Evolutionary conservation across 2,113 vertebrate species (phyloP).

Genomic region (Pelusios castaneus): DNA sequence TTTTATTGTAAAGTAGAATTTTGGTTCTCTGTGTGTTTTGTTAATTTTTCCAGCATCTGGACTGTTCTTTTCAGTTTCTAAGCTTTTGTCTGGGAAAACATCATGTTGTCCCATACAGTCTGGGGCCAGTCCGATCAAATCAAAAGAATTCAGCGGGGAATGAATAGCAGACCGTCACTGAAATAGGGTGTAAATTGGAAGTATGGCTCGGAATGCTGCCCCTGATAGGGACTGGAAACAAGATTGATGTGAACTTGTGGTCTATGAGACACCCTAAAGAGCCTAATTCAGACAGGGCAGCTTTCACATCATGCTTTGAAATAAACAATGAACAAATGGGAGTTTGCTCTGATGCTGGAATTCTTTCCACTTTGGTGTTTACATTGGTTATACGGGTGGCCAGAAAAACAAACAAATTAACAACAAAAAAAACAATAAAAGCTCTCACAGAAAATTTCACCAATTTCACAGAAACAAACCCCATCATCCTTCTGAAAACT

Average conservation of each 20-base stretch:
- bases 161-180: accelerated
- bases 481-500: no score
- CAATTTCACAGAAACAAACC: no score
- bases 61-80: accelerated
- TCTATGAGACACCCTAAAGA: accelerated
- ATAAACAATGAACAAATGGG: neutral
- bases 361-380: neutral
- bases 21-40: neutral
- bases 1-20: neutral
- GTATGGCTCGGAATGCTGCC: neutral
- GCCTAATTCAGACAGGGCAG: neutral
- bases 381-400: neutral
- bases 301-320: neutral
- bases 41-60: neutral
- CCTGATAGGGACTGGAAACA: neutral
- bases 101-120: accelerated
- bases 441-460: no score
- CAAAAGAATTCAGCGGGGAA: neutral
- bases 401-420: no score
- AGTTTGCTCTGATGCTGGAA: neutral
- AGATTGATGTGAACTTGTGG: neutral
- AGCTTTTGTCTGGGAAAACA: accelerated
- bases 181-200: neutral
- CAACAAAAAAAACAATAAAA: neutral
- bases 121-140: neutral